phyloP scores from a whole-genome alignment of 2,888 invertebrate genomes.

The Hyppa rectilinea region DNA sequence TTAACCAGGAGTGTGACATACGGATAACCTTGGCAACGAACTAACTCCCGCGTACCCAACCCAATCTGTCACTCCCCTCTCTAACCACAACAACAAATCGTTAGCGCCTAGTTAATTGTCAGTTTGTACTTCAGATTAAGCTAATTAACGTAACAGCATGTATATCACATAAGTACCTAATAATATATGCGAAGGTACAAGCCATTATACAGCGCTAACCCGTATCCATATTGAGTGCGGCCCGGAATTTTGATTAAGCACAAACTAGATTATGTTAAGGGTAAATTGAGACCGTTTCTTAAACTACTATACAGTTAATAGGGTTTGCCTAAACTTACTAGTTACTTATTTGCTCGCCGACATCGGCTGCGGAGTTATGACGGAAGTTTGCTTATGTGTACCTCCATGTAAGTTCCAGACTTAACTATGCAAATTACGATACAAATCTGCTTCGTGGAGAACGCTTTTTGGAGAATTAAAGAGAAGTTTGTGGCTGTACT shows the following conservation, averaged over 20 bases:
- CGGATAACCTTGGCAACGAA: conserved; percentile 38
- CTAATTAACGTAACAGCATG: conserved; percentile 65
- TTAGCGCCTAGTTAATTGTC: conserved; percentile 67
- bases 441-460: conserved; percentile 75
- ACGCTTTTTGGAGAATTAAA: conserved; percentile 67
- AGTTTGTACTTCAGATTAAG: conserved; percentile 62
- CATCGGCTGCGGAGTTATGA: conserved; percentile 83
- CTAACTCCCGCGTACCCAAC: conserved; percentile 22
- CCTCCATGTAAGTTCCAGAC: conserved; percentile 75
- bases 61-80: conserved; percentile 49
- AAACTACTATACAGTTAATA: conserved; percentile 87
- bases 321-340: conserved; percentile 84
- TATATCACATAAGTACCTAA: conserved; percentile 67
- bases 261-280: conserved; percentile 85
- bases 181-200: conserved; percentile 77
- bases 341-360: conserved; percentile 84
- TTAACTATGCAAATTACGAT: conserved; percentile 82
- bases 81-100: conserved; percentile 63
- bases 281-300: conserved; percentile 86
- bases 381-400: conserved; percentile 75
- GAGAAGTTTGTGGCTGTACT: conserved; percentile 45
- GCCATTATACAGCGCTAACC: conserved; percentile 73
- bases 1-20: conserved; percentile 5
- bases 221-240: conserved; percentile 80
- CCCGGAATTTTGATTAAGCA: conserved; percentile 88